Evolutionary conservation across 2,113 vertebrate species (phyloP).

Genomic region (Falco punctatus): DNA sequence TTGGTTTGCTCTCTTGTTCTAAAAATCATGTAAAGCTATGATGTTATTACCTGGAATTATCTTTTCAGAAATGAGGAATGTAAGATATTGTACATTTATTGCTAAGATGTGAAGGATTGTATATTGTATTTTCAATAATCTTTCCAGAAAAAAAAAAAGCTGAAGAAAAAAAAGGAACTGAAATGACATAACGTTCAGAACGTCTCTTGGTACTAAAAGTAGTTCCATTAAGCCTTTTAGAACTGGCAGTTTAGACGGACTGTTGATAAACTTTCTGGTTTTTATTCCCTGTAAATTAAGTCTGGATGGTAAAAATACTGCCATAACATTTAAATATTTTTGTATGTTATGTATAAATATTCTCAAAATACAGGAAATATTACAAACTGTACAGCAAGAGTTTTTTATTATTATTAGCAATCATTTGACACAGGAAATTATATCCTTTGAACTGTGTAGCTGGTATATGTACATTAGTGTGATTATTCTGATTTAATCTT

Average conservation of each 20-base stretch:
- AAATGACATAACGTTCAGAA: not conserved
- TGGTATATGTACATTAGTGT: slow-evolving; percentile 55
- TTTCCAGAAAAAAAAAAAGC: not conserved
- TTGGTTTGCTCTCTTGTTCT: not conserved
- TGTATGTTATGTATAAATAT: slow-evolving; percentile 57
- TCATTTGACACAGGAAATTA: slow-evolving; percentile 81
- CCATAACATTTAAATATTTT: slow-evolving; percentile 59
- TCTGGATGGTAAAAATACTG: slow-evolving; percentile 43
- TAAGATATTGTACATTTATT: slow-evolving; percentile 59
- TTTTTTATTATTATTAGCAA: slow-evolving; percentile 36
- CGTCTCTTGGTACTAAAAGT: not conserved
- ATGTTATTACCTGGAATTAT: not conserved
- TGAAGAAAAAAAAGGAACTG: not conserved
- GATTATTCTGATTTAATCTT: slow-evolving; percentile 19
- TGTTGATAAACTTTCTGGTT: slow-evolving; percentile 14
- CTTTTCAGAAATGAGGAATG: slow-evolving; percentile 40
- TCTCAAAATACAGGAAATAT: slow-evolving; percentile 54
- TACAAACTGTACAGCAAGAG: slow-evolving; percentile 61
- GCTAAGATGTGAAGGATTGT: slow-evolving; percentile 6
- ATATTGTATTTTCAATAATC: slow-evolving; percentile 45
- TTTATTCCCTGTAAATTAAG: slow-evolving; percentile 58
- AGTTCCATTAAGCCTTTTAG: not conserved
- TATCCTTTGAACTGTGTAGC: slow-evolving; percentile 80
- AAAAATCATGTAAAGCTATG: not conserved
- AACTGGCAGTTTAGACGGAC: slow-evolving; percentile 35